Base-by-base conservation (phyloP, 2,797 vertebrate genomes). In the Remorina albescens region DNA sequence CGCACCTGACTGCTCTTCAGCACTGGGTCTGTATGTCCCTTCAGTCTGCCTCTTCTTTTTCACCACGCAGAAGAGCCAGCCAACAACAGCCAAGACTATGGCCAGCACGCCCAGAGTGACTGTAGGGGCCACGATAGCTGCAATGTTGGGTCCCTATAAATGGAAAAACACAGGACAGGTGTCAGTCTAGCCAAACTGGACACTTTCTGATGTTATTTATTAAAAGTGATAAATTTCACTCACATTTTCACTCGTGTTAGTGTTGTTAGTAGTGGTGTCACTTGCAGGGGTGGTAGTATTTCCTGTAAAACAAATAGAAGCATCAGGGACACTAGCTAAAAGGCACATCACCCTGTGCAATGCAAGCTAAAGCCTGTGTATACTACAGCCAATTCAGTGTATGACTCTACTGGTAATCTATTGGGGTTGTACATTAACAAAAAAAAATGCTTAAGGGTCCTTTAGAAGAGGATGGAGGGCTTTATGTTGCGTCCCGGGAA, bases 11-110 rank as follows among this genome's bases (percentile, higher is more conserved):
- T 97, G 96, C 77, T 97, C 97, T 91, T 97, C 96, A 0, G 92
- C 92, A 46, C 96, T 97, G 50, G 97, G 97, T 67, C 92, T 88
- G 80, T 98, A 98, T 6, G 96, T 97, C 56, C 96, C 97, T 82
- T 98, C 96, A 0, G 96, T 97, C 90, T 96, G 96, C n/a, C 96
- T 92, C 77, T 95, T 97, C 93, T 97, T 96, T 42, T 95, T 95
- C 55, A 97, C 93, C 78, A 96, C 94, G 36, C 92, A 92, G 67
- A 96, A 89, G 37, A 96, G 67, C 84, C 93, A 94, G 21, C 59
- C 39, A 0, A 96, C 84, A 21, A 89, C 84, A 18, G 93, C 89
- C 18, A 82, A 53, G 25, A 92, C 88, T 0, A 95, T 93, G 53
- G 91, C 83, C 68, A 97, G 80, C 6, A 95, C 51, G 0, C 89